Percentiles rank a stretch among this genome's conserved stretches.
Evolutionary conservation across 2,797 vertebrate species (phyloP).

Genomic region (Menidia menidia): DNA sequence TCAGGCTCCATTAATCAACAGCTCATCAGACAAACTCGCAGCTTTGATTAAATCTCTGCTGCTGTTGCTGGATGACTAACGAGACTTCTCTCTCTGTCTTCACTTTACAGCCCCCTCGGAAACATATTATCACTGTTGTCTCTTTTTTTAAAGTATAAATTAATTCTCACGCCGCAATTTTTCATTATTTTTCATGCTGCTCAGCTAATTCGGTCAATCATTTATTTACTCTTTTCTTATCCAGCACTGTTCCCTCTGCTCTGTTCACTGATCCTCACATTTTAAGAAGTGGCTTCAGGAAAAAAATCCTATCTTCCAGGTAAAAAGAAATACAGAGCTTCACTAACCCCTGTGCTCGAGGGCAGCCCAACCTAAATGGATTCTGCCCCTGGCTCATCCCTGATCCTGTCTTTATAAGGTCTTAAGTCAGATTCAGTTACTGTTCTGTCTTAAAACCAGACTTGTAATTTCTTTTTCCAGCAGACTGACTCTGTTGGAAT

Average conservation of each 20-base stretch:
- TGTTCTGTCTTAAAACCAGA: constrained; percentile 43
- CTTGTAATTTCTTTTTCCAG: constrained; percentile 14
- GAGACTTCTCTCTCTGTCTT: constrained; percentile 19
- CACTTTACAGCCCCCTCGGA: constrained; percentile 6
- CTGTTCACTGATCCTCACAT: constrained; percentile 1
- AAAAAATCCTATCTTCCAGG: constrained; percentile 7
- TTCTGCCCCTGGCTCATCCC: constrained; percentile 1
- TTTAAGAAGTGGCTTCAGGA: constrained; percentile 21
- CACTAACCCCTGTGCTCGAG: neutral
- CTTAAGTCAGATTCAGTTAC: constrained; percentile 36
- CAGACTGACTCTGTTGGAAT: neutral
- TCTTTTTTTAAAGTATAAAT: constrained; percentile 9
- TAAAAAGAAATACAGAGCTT: constrained; percentile 1
- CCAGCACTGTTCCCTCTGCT: neutral
- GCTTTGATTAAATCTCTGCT: constrained; percentile 71
- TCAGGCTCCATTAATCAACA: constrained; percentile 74
- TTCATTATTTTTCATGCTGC: neutral
- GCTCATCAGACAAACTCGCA: constrained; percentile 60
- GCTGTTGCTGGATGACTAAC: constrained; percentile 47
- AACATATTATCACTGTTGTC: constrained; percentile 20
- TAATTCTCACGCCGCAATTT: constrained; percentile 14
- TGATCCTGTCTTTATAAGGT: constrained; percentile 20
- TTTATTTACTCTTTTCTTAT: constrained; percentile 1
- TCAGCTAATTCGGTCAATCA: neutral
- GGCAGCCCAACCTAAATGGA: neutral